Evolutionary conservation across 2,888 invertebrate genomes (phyloP), one percentile per base, ranked within the genome.

Genomic region (Lypha dubia): DNA sequence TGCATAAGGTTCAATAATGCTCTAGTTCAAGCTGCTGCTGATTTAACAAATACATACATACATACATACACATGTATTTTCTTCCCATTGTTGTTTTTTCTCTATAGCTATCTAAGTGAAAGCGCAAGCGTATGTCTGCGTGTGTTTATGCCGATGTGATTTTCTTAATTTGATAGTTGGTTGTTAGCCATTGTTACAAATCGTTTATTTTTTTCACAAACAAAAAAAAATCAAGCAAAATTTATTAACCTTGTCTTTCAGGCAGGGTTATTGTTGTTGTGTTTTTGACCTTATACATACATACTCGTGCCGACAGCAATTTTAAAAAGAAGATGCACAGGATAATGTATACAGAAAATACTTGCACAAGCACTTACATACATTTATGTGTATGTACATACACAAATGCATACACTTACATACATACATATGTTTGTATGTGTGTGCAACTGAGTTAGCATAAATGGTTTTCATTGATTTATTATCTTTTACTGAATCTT

Each of bases 181-280:
- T 79, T 73, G 67, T 75, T 24, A 38, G 71, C 71, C 62, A 76
- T 80, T 73, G 80, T 80, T 67, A 81, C 62, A 84, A 80, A 84
- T 76, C 58, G 65, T 58, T 83, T n/a, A n/a, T n/a, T 71, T 75
- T 83, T 70, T 49, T 49, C 60, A 22, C 17, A 28, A 28, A 73
- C 46, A 51, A 58, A 9, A 24, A n/a, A n/a, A n/a, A 51, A 35
- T 9, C 68, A 22, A 20, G 60, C 28, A 68, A 75, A 28, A 56
- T 41, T 51, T 67, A 58, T 63, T 84, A 81, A 84, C 84, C 84
- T 84, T 84, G 84, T 44, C 74, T 81, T 81, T 68, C 44, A 56
- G 51, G 63, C 77, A 84, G 81, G 84, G 81, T 84, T 81, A 81
- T 73, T 84, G 81, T 84, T 84, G 84, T 81, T 81, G 73, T 74